Evolutionary conservation across 1,140 invertebrate species (phyloP), one percentile per base, ranked within the genome.

Genomic region (Trichogramma pretiosum): DNA sequence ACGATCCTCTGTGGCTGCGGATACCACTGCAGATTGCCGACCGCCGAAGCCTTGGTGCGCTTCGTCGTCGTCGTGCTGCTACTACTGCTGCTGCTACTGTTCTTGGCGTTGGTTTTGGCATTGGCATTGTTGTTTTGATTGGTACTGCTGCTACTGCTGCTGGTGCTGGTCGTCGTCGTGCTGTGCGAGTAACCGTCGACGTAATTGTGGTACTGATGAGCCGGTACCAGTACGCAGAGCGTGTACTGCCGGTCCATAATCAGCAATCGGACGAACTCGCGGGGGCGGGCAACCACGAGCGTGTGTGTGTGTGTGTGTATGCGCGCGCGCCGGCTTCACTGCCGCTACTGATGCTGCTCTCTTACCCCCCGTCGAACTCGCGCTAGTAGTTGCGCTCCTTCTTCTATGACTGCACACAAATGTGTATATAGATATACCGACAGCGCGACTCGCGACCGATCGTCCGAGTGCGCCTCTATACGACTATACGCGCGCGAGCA

Each of bases 191-290:
- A 63, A 52, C 55, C 56, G 50, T 72, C 63, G 33, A 69, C 56
- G 50, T 70, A 72, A 33, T 55, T 67, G 49, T 65, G 66, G 51
- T 70, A 70, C 54, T 70, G 67, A 46, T 72, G 64, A 48, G 67
- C 68, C 56, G 69, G 69, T 61, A 72, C 68, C 45, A 72, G 68
- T 61, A 72, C 63, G 50, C 69, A 72, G 46, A 72, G 61, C 22
- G 69, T 68, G 57, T 68, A 72, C 66, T 72, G 69, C 56, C 66
- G 68, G 64, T 70, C 69, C 69, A 72, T 72, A 58, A 65, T 65
- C 62, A 57, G 59, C 55, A 48, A 54, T 36, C 22, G 36, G 9
- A n/a, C 18, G 23, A 21, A 30, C 36, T 16, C 26, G 13, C 49
- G 44, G n/a, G n/a, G n/a, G n/a, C n/a, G n/a, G n/a, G n/a, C n/a